Percentiles rank a stretch among this genome's conserved stretches.
These are phyloP conservation scores for Aleiodes leptofemur DNA, from an alignment of 2,888 invertebrate species.

Conservation along the genomic window DNA sequence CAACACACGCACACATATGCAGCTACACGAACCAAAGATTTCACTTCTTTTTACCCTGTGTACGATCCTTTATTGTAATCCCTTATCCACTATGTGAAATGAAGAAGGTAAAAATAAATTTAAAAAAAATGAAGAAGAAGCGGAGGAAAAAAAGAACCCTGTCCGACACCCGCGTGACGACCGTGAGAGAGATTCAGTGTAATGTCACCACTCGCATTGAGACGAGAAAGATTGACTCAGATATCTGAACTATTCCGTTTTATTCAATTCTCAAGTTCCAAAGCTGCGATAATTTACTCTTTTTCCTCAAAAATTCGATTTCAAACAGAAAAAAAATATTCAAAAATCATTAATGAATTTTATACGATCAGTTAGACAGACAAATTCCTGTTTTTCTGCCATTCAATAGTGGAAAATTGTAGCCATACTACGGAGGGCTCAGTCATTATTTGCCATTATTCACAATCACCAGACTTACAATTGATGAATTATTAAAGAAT, in stretches of 20 bases:
- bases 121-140: constrained; percentile 21
- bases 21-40: constrained; percentile 20
- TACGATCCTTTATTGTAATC: constrained; percentile 48
- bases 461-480: no score
- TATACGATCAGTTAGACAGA: no score
- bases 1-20: background rate
- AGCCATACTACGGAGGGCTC: no score
- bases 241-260: constrained; percentile 29
- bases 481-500: no score
- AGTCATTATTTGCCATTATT: no score
- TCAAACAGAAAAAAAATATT: no score
- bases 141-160: constrained; percentile 32
- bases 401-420: no score
- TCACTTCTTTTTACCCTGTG: constrained; percentile 33
- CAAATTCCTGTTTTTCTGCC: no score
- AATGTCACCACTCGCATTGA: constrained; percentile 22
- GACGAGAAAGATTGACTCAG: constrained; percentile 26
- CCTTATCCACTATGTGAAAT: constrained; percentile 34
- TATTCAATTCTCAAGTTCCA: constrained; percentile 9
- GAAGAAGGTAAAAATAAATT: constrained; percentile 26
- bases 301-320: no score
- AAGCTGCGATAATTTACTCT: no score
- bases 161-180: constrained; percentile 48
- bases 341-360: no score
- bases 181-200: constrained; percentile 46